Percentiles rank a stretch among this genome's conserved stretches.
Conservation (phyloP, 2,797 vertebrate genomes). For the Momotus momota region DNA sequence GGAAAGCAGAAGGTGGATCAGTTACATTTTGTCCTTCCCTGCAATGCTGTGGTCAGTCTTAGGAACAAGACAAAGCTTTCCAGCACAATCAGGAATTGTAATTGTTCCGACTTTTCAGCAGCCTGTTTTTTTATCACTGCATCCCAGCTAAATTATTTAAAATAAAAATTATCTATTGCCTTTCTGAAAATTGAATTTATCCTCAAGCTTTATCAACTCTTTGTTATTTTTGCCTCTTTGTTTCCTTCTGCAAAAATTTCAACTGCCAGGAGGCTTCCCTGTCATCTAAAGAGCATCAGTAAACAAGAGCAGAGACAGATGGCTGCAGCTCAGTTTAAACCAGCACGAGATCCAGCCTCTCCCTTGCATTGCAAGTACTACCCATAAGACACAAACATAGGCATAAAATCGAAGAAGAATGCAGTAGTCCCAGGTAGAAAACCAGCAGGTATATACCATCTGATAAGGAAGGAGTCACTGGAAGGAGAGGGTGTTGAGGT, state of each 20-base stretch:
- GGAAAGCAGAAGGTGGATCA: conserved; percentile 53
- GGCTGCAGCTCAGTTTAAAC: conserved; percentile 58
- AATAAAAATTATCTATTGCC: neutral
- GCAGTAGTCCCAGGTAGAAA: neutral
- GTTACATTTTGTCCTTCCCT: conserved; percentile 48
- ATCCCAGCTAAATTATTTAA: neutral
- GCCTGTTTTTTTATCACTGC: neutral
- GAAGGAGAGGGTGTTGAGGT: neutral
- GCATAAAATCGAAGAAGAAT: neutral
- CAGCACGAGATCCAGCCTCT: neutral
- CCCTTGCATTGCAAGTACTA: neutral
- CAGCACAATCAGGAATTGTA: neutral
- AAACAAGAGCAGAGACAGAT: conserved; percentile 70
- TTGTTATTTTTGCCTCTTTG: conserved; percentile 15
- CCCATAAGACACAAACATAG: neutral
- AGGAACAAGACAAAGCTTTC: neutral
- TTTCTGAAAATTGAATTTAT: neutral
- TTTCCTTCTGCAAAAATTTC: conserved; percentile 28
- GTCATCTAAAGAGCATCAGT: conserved; percentile 63
- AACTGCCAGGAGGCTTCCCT: conserved; percentile 41
- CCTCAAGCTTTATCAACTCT: neutral
- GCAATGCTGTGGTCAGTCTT: neutral
- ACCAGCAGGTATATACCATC: neutral
- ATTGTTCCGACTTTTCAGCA: neutral
- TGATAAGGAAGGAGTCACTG: neutral